Conservation (phyloP, 2,113 vertebrate species). For the Orthonyx spaldingii region DNA sequence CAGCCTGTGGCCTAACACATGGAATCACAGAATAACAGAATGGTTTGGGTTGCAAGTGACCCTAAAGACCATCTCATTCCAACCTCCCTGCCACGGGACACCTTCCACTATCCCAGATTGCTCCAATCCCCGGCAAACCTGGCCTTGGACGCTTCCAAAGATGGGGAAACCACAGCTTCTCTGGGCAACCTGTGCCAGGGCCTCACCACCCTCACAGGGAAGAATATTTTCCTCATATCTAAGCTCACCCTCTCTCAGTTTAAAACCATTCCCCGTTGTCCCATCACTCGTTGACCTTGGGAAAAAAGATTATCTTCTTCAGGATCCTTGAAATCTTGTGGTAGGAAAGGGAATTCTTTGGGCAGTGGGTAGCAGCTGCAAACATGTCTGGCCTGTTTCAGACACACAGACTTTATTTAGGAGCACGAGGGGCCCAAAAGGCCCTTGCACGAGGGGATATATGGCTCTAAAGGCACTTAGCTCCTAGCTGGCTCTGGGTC, state of each 20-base stretch:
- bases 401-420: background rate
- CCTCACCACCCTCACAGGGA: background rate
- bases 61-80: background rate
- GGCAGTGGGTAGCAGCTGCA: background rate
- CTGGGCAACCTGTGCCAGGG: background rate
- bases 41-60: background rate
- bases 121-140: background rate
- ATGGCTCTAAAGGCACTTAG: conserved; percentile 61
- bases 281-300: no score
- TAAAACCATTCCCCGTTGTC: background rate
- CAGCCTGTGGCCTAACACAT: background rate
- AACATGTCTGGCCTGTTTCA: background rate
- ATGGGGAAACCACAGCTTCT: background rate
- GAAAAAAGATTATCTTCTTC: background rate
- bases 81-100: background rate
- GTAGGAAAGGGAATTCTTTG: background rate
- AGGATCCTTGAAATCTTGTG: background rate
- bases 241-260: background rate
- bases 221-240: background rate
- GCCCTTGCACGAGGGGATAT: background rate
- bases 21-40: background rate
- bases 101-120: accelerated
- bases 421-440: background rate
- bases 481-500: conserved; percentile 64
- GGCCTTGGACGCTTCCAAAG: background rate